These are phyloP conservation scores for Clarias gariepinus DNA, from an alignment of 2,113 vertebrate genomes.

Conservation along the genomic window DNA sequence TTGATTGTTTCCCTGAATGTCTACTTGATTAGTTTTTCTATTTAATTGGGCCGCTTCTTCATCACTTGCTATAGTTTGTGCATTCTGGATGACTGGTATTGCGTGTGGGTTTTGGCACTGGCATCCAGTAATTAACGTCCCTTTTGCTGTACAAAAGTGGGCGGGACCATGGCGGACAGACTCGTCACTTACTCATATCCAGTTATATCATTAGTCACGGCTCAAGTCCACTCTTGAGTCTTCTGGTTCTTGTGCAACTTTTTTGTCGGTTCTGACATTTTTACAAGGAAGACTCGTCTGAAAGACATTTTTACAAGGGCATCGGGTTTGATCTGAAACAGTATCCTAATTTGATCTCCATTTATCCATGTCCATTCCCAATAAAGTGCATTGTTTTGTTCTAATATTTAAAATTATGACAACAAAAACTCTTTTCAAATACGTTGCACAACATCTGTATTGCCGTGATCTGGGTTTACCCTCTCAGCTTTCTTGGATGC, in stretches of 20 bases:
- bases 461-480: not conserved
- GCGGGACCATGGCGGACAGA: too few relatives aligned
- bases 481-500: not conserved
- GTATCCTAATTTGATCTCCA: not conserved
- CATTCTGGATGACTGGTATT: too few relatives aligned
- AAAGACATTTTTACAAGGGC: not conserved
- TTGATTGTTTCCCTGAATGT: too few relatives aligned
- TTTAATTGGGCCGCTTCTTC: too few relatives aligned
- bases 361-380: not conserved
- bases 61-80: too few relatives aligned
- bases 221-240: not conserved
- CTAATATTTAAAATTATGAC: not conserved
- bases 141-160: too few relatives aligned
- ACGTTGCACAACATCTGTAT: not conserved
- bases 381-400: not conserved
- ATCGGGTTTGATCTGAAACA: not conserved
- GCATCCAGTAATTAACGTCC: too few relatives aligned
- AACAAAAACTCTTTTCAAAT: not conserved
- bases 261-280: not conserved
- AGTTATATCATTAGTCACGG: not conserved
- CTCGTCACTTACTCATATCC: not conserved
- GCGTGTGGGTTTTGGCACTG: too few relatives aligned
- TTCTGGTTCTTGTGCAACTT: not conserved
- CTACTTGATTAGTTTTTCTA: too few relatives aligned
- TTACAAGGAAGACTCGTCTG: not conserved